Percentiles rank a stretch among this genome's conserved stretches.
phyloP scores from a whole-genome alignment of 2,113 vertebrate species.

The Labeo rohita region DNA sequence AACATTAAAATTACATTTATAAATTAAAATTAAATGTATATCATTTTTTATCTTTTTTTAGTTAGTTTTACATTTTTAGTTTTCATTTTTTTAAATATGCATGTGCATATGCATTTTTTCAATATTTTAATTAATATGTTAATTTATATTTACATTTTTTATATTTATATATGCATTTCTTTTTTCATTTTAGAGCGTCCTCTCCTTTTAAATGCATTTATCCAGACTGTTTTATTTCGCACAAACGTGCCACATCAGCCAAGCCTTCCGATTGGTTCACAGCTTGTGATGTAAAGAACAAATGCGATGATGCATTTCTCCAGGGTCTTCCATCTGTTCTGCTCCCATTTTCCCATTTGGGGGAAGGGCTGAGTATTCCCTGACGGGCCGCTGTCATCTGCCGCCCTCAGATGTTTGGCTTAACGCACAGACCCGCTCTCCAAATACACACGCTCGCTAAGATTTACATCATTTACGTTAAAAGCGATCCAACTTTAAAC shows the following conservation, averaged over 20 bases:
- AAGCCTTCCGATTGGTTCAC: not conserved
- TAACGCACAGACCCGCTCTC: not conserved
- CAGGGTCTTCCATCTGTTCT: constrained; percentile 48
- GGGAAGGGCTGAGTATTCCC: constrained; percentile 10
- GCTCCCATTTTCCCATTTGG: constrained; percentile 4
- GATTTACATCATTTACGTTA: constrained; percentile 25
- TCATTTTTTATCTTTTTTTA: too few relatives aligned
- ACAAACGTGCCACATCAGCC: not conserved
- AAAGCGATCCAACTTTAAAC: not conserved
- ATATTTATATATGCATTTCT: too few relatives aligned
- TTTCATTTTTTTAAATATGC: too few relatives aligned
- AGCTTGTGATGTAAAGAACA: not conserved
- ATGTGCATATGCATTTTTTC: too few relatives aligned
- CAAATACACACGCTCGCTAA: not conserved
- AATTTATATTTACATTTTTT: too few relatives aligned
- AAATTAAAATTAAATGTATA: too few relatives aligned
- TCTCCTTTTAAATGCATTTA: not conserved
- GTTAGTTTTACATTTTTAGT: too few relatives aligned
- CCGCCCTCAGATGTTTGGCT: constrained; percentile 34
- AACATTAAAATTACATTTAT: too few relatives aligned
- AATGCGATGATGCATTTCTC: constrained; percentile 33
- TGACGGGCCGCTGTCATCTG: constrained; percentile 19
- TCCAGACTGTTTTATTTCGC: not conserved
- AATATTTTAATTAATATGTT: too few relatives aligned
- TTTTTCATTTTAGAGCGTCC: too few relatives aligned